A percentile compares a stretch with the other conserved stretches of the same genome.
phyloP scores from a whole-genome alignment of 2,113 vertebrate species.

The Aepyceros melampus region DNA sequence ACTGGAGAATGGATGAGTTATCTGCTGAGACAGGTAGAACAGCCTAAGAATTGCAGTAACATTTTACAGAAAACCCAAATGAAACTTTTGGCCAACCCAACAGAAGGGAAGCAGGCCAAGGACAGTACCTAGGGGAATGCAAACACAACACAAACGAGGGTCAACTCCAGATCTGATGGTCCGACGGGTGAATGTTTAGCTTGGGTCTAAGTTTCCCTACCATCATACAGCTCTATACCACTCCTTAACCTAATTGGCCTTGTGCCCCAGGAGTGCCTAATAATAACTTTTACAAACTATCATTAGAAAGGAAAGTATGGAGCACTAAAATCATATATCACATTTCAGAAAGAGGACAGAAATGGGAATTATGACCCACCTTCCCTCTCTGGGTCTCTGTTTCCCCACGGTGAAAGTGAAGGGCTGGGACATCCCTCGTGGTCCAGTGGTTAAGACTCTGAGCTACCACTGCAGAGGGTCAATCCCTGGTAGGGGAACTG shows the following conservation, averaged over 20 bases:
- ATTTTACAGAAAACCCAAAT: not conserved
- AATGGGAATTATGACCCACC: not conserved
- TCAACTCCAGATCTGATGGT: not conserved
- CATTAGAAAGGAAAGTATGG: not conserved
- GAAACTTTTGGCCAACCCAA: not conserved
- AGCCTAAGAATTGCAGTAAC: not conserved
- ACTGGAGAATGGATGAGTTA: not conserved
- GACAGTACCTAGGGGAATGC: not conserved
- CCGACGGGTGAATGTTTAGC: not conserved
- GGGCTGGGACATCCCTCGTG: not conserved
- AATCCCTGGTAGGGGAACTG: not conserved
- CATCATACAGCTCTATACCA: not conserved
- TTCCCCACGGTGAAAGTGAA: not conserved
- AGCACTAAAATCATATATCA: not conserved
- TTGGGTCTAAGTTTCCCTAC: not conserved
- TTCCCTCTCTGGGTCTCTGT: not conserved
- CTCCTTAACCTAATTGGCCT: not conserved
- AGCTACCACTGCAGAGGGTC: not conserved
- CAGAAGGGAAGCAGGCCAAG: not conserved
- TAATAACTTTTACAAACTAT: not conserved
- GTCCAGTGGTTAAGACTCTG: not conserved
- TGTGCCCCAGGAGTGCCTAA: not conserved
- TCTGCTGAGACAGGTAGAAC: not conserved
- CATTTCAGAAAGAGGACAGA: not conserved
- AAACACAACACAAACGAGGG: not conserved